These are phyloP conservation scores for Cephus sareptanus DNA, from an alignment of 2,888 invertebrate genomes.

Conservation along the genomic window DNA sequence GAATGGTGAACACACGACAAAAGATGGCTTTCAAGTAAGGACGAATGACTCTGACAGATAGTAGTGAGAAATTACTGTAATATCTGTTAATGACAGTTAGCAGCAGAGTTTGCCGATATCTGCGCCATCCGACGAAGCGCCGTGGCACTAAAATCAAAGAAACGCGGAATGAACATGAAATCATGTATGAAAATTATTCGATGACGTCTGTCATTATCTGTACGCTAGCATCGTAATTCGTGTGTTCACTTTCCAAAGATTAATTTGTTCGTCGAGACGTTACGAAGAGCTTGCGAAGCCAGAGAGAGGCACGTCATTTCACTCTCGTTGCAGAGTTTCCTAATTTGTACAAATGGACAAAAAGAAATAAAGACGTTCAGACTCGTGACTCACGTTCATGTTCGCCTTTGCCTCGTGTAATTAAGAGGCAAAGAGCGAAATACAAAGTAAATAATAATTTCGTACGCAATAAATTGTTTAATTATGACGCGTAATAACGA, in stretches of 20 bases:
- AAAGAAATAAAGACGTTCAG: constrained; percentile 37
- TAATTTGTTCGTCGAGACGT: not conserved
- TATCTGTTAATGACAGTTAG: not conserved
- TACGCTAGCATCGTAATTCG: not conserved
- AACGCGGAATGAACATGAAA: not conserved
- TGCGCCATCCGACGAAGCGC: not conserved
- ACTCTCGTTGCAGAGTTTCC: constrained; percentile 60
- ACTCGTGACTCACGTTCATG: constrained; percentile 14
- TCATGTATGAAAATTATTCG: not conserved
- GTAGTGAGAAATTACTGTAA: not conserved
- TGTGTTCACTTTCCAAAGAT: not conserved
- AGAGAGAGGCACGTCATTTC: constrained; percentile 32
- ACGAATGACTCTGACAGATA: not conserved
- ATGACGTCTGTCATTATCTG: not conserved
- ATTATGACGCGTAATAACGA: not conserved
- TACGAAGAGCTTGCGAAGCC: not conserved
- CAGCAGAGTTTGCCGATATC: not conserved
- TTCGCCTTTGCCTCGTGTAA: not conserved
- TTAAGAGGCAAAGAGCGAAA: constrained; percentile 9
- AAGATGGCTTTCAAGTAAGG: not conserved
- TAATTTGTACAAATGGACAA: constrained; percentile 53
- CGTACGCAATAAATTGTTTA: not conserved
- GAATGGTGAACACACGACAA: not conserved
- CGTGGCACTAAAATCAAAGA: not conserved
- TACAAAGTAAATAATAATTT: constrained; percentile 8